phyloP scores from a whole-genome alignment of 2,113 vertebrate genomes.

The Apteryx mantelli region DNA sequence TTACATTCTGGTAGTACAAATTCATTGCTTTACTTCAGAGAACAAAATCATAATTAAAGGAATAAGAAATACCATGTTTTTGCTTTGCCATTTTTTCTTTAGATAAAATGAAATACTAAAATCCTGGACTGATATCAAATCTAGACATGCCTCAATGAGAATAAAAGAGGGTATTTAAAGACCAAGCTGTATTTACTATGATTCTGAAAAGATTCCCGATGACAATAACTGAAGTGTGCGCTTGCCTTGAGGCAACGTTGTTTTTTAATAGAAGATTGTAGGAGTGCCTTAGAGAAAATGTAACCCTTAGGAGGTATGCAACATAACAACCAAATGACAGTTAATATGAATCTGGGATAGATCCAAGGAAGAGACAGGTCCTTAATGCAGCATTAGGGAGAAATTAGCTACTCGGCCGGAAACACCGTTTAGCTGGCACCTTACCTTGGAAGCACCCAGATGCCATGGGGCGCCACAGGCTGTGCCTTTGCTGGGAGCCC shows the following conservation, averaged over 20 bases:
- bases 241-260: neutral
- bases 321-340: neutral
- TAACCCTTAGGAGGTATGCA: neutral
- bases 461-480: rapidly evolving
- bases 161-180: neutral
- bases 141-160: neutral
- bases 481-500: rapidly evolving
- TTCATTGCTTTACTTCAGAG: neutral
- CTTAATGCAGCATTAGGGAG: neutral
- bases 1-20: neutral
- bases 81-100: neutral
- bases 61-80: neutral
- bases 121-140: neutral
- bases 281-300: neutral
- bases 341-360: neutral
- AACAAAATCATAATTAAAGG: neutral
- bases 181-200: neutral
- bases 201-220: neutral
- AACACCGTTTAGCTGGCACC: neutral
- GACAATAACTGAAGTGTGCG: neutral
- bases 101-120: conserved; percentile 21
- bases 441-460: neutral
- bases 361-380: neutral
- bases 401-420: neutral
- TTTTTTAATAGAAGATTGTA: neutral